Evolutionary conservation across 2,888 invertebrate species (phyloP), one percentile per base, ranked within the genome.

Genomic region (Buathra laborator): DNA sequence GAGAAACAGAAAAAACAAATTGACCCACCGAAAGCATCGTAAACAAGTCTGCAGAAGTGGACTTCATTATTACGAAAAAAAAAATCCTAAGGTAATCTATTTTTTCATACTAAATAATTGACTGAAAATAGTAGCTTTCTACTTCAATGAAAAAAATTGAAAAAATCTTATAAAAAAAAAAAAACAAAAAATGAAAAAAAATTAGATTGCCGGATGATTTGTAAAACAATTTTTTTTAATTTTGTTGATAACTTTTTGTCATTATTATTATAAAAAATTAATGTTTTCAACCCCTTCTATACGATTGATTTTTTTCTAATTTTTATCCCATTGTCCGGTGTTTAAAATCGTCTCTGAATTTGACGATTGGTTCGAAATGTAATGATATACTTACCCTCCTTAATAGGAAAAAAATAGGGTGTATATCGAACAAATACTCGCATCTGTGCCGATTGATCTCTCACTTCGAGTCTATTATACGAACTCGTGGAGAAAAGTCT

Each of bases 401-500:
- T 5, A 37, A 7, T 9, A 37, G 37, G 6, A 19, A 16, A 24
- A 10, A 0, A 4, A 19, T 24, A 24, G 0, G 2, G 67, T 10
- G 3, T 12, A 14, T n/a, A 19, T 24, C 19, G n/a, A 29, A 19
- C 14, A 14, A 70, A 51, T 59, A 9, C 29, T 9, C 10, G 29
- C 46, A 32, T 44, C 37, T 48, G n/a, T 44, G 32, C 16, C 46
- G 48, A 59, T 51, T 16, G 14, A 59, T 74, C 46, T 71, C 32
- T 48, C 24, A 37, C 44, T 78, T 53, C 62, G 62, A 56, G 77
- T 76, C 44, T 74, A 84, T 83, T 71, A 70, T 43, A 37, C 29
- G 32, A 59, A 66, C 44, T 56, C 37, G 71, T 59, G 53, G n/a
- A 56, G 24, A 53, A 16, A n/a, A 56, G 19, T 70, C 79, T 19